Evolutionary conservation across 2,888 invertebrate species (phyloP), one percentile per base, ranked within the genome.

Genomic region (Agonopterix subpropinquella): DNA sequence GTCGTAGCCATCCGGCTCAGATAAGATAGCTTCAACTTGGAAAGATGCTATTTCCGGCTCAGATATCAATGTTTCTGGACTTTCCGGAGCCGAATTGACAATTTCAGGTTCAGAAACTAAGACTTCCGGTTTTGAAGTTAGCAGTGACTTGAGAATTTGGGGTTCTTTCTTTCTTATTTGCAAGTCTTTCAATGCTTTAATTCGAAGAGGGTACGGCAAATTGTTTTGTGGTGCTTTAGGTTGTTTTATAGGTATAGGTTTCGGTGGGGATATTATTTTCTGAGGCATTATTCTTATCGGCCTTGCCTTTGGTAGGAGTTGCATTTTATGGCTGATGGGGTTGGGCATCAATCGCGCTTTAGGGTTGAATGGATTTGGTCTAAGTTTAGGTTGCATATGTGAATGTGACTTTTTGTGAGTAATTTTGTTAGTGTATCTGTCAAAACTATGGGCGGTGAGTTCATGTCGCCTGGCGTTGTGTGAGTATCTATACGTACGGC

Each of bases 41-140:
- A 89, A 89, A 11, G 88, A 87, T 9, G 89, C 82, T 45, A 89
- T 84, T 69, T 89, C 89, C 8, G 89, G 89, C 59, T 89, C 88
- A 1, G 89, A 89, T 64, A 89, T 87, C 47, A 89, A 67, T 8
- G 88, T 88, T 61, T 89, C 89, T 0, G 89, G 89, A 56, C 89
- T 89, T 57, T 83, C 89, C 0, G 89, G 88, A 0, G 82, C 83
- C n/a, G 89, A 89, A 61, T 87, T 85, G 39, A 86, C 56, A 49
- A 88, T 87, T 65, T 89, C 89, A 2, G 88, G 89, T 61, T 89
- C 89, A 0, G 89, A 83, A 0, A 89, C 81, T 48, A 88, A 55
- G 43, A 86, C 77, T 62, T 89, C 88, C 0, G 88, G 87, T 63
- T 86, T 87, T 1, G 87, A 59, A 7, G 89, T 89, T 13, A 89